Conservation (phyloP, 2,113 vertebrate genomes). For the Ariopsis seemanni region DNA sequence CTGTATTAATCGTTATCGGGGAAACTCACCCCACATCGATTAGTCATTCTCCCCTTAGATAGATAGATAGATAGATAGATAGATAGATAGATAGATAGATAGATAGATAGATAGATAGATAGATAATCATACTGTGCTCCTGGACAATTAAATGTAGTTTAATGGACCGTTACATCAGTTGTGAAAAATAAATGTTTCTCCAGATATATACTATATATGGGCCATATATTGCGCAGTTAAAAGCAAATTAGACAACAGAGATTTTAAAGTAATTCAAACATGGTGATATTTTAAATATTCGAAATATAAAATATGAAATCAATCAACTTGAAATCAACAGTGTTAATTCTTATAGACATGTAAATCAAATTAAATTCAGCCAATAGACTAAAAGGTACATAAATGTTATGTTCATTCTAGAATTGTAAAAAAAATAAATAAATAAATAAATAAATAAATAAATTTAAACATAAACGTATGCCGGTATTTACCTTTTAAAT, state of each 20-base stretch:
- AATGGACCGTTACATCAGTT: neutral
- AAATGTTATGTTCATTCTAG: neutral
- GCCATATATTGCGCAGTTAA: too few relatives aligned
- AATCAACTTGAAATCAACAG: neutral
- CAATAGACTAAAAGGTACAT: neutral
- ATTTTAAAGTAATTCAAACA: neutral
- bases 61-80: too few relatives aligned
- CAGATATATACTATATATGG: too few relatives aligned
- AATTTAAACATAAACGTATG: neutral
- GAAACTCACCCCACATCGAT: neutral
- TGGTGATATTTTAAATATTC: neutral
- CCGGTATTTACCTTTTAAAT: neutral
- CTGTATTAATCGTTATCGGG: neutral
- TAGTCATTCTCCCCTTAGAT: neutral
- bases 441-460: neutral
- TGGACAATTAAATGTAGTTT: neutral
- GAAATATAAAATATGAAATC: neutral
- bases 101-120: too few relatives aligned
- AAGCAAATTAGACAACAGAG: neutral
- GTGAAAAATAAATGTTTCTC: neutral
- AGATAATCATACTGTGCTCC: too few relatives aligned
- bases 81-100: too few relatives aligned
- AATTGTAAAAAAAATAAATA: neutral
- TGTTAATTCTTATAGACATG: neutral
- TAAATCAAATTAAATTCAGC: neutral